Conservation (phyloP, 1,140 invertebrate genomes). For the Pseudomyrmex cubaensis region DNA sequence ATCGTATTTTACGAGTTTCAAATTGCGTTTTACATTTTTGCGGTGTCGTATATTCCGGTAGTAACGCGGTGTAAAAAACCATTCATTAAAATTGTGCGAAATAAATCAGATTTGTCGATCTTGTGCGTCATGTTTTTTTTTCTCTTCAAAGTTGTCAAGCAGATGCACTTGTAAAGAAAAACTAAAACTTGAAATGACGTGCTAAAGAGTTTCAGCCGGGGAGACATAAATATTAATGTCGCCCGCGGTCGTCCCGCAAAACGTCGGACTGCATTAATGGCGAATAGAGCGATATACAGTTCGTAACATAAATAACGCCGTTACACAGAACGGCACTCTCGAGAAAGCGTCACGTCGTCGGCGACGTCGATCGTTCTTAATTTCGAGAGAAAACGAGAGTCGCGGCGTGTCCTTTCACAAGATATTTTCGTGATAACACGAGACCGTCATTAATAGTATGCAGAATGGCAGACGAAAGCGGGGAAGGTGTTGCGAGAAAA, state of each 20-base stretch:
- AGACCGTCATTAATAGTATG: conserved; percentile 42
- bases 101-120: neutral
- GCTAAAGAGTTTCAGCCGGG: neutral
- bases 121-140: neutral
- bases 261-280: conserved; percentile 27
- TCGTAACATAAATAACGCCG: conserved; percentile 53
- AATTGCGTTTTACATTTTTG: neutral
- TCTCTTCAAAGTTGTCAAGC: neutral
- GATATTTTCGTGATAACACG: conserved; percentile 31
- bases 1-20: conserved; percentile 42
- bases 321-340: conserved; percentile 49
- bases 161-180: neutral
- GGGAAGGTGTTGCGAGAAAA: conserved; percentile 1
- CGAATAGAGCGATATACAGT: neutral
- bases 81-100: neutral
- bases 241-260: neutral
- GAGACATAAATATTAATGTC: conserved; percentile 26
- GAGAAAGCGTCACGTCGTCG: conserved; percentile 24
- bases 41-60: too few species aligned
- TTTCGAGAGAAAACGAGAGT: conserved; percentile 1
- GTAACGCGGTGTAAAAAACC: too few species aligned
- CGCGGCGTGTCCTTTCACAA: too few species aligned
- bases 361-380: conserved; percentile 47
- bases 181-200: neutral
- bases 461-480: neutral